Conservation (phyloP, 2,113 vertebrate species). For the Petromus typicus region DNA sequence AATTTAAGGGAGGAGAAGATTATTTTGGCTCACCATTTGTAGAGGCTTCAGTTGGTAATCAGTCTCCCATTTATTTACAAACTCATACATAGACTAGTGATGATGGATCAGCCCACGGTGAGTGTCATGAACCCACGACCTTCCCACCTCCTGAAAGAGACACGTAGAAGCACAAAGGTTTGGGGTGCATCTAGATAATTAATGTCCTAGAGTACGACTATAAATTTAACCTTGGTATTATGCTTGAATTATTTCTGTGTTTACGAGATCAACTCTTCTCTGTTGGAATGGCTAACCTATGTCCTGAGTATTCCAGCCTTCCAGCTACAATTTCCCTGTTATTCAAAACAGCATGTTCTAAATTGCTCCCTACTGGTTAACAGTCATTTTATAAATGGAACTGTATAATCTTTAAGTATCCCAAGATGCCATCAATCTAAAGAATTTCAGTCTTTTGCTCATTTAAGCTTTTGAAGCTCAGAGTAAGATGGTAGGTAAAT, state of each 20-base stretch:
- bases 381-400: constrained; percentile 47
- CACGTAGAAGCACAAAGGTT: not conserved
- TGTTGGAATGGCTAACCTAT: not conserved
- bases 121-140: not conserved
- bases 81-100: not conserved
- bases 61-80: not conserved
- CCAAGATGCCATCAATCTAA: constrained; percentile 54
- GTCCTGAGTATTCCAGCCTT: not conserved
- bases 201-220: not conserved
- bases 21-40: not conserved
- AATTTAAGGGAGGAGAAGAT: not conserved
- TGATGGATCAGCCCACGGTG: not conserved
- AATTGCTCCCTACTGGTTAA: constrained; percentile 49
- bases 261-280: not conserved
- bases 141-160: not conserved
- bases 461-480: constrained; percentile 55
- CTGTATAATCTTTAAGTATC: constrained; percentile 59
- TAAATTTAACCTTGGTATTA: not conserved
- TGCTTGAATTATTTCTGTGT: not conserved
- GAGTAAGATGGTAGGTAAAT: constrained; percentile 31
- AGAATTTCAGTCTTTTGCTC: constrained; percentile 62
- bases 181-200: not conserved
- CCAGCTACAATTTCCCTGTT: not conserved
- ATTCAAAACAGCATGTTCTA: not conserved
- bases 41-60: not conserved